Conservation (phyloP, 2,888 invertebrate species). For the Aphodius granarius region DNA sequence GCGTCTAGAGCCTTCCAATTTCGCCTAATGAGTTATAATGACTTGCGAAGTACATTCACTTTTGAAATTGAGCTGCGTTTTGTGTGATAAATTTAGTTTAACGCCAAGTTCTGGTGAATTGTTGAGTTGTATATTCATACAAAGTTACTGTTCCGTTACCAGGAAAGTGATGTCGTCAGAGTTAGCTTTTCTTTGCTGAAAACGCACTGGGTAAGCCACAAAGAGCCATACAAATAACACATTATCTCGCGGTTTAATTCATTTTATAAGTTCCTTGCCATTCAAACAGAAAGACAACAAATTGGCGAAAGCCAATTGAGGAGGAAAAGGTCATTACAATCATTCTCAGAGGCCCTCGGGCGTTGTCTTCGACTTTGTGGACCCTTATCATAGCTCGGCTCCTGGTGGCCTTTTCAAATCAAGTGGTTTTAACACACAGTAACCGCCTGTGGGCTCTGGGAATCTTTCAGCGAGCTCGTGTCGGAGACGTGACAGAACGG, state of each 20-base stretch:
- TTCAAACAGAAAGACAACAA: not conserved
- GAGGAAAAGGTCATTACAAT: not conserved
- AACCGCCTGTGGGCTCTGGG: not conserved
- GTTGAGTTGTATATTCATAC: too few relatives aligned
- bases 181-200: too few relatives aligned
- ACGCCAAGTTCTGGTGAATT: too few relatives aligned
- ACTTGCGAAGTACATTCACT: too few relatives aligned
- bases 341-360: not conserved
- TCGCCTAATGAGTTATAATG: too few relatives aligned
- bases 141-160: too few relatives aligned
- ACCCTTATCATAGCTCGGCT: not conserved
- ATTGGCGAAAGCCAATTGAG: not conserved
- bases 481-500: not conserved
- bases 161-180: too few relatives aligned
- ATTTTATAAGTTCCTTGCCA: not conserved
- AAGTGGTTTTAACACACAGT: not conserved
- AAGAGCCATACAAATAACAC: too few relatives aligned
- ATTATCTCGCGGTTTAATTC: not conserved
- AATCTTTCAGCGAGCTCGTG: not conserved
- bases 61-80: too few relatives aligned
- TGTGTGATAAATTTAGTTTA: too few relatives aligned
- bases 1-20: too few relatives aligned
- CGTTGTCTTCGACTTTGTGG: not conserved
- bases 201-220: too few relatives aligned
- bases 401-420: not conserved